Conservation (phyloP, 2,888 invertebrate species). For the Ethmia dodecea region DNA sequence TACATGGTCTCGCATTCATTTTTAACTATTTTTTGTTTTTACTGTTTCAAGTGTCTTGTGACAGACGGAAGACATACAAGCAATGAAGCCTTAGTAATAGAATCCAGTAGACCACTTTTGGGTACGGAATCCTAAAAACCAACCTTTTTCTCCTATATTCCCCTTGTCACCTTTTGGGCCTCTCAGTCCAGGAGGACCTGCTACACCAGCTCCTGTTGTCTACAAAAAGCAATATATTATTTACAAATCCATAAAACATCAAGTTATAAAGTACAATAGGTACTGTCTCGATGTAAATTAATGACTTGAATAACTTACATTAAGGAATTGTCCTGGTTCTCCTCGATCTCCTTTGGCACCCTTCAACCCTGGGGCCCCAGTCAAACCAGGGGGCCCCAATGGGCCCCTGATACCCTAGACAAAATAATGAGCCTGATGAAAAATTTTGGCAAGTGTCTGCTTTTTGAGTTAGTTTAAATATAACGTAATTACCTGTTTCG, state of each 20-base stretch:
- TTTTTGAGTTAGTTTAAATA: neutral
- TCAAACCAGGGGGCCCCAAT: conserved; percentile 33
- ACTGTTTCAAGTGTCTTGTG: no score
- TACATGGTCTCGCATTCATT: no score
- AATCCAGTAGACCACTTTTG: no score
- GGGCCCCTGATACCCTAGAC: conserved; percentile 51
- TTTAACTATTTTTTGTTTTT: no score
- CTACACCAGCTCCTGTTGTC: no score
- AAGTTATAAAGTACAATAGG: no score
- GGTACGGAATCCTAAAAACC: no score
- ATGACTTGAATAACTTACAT: conserved; percentile 36
- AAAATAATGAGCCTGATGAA: conserved; percentile 8
- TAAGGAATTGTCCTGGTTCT: conserved; percentile 42
- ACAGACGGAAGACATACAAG: no score
- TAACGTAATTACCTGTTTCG: neutral
- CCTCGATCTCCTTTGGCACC: conserved; percentile 69
- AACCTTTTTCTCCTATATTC: conserved; percentile 49
- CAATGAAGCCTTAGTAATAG: no score
- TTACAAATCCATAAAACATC: no score
- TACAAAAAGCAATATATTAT: no score
- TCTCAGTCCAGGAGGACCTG: conserved; percentile 22
- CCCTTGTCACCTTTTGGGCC: conserved; percentile 33
- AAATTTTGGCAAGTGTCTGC: neutral
- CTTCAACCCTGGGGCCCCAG: conserved; percentile 37
- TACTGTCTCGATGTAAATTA: no score